These are phyloP conservation scores for Carlito syrichta DNA, from an alignment of 2,113 vertebrate species.

Conservation along the genomic window DNA sequence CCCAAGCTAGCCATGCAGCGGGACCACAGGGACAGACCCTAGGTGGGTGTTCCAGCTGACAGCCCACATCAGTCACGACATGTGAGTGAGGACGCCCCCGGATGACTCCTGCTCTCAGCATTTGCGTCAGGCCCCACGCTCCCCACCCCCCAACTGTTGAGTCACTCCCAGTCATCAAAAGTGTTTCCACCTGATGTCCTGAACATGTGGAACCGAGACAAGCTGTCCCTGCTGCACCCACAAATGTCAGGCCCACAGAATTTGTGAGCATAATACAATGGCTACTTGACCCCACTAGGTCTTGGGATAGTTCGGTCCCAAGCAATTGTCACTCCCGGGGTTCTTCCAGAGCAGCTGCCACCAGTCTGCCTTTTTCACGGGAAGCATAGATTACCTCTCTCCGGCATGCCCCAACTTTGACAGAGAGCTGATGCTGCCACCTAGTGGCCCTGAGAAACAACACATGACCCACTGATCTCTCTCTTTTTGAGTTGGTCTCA, in stretches of 20 bases:
- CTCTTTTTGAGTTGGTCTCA: too few species aligned
- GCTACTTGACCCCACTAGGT: not conserved
- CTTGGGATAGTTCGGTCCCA: not conserved
- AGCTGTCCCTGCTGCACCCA: not conserved
- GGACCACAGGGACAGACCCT: not conserved
- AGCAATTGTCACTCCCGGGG: not conserved
- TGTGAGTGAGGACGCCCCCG: not conserved
- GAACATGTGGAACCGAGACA: not conserved
- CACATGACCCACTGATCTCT: not conserved
- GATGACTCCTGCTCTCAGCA: not conserved
- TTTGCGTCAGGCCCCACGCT: too few species aligned
- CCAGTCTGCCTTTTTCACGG: not conserved
- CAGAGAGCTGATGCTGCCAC: not conserved
- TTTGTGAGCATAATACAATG: not conserved
- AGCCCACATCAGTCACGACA: not conserved
- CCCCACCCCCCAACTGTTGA: not conserved
- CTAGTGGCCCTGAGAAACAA: not conserved
- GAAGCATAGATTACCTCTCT: not conserved
- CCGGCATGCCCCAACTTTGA: not conserved
- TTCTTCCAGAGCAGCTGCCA: not conserved
- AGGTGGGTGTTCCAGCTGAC: rapidly evolving
- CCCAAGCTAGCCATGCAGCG: not conserved
- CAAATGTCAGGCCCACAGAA: not conserved
- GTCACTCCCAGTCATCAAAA: not conserved
- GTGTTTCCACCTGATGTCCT: not conserved